phyloP scores from a whole-genome alignment of 2,888 invertebrate genomes.

The Thymelicus lineola region DNA sequence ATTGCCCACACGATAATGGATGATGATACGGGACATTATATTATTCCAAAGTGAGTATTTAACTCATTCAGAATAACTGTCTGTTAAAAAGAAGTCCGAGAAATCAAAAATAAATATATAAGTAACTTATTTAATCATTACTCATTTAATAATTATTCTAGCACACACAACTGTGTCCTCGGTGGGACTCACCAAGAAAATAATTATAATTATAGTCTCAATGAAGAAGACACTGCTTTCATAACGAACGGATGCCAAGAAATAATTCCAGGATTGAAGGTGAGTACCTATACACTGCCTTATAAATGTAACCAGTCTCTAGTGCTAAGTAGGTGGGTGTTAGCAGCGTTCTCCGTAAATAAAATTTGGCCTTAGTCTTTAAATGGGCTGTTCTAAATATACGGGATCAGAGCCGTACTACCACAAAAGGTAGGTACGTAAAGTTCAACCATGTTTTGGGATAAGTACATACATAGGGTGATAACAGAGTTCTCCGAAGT shows the following conservation, averaged over 20 bases:
- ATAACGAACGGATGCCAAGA: slow-evolving; percentile 87
- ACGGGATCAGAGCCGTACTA: no score
- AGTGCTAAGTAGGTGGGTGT: no score
- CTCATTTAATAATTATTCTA: slow-evolving; percentile 55
- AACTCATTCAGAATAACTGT: no score
- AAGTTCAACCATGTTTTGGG: no score
- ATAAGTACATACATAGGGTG: no score
- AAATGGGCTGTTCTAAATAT: no score
- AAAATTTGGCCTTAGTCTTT: no score
- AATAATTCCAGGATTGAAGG: slow-evolving; percentile 87
- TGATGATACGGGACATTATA: slow-evolving; percentile 87
- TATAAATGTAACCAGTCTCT: no score
- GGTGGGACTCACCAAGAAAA: slow-evolving; percentile 91
- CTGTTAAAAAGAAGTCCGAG: no score
- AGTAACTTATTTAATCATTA: neutral
- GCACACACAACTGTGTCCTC: slow-evolving; percentile 86
- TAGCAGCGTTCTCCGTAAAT: no score
- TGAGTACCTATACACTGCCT: slow-evolving; percentile 52
- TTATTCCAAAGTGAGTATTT: slow-evolving; percentile 90
- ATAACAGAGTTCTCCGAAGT: no score
- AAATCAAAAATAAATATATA: neutral
- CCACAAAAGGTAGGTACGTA: no score
- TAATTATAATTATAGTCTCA: slow-evolving; percentile 84
- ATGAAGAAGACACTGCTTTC: slow-evolving; percentile 82
- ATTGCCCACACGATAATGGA: slow-evolving; percentile 85